Conservation (phyloP, 2,888 invertebrate genomes). For the Hydrotaea diabolus region DNA sequence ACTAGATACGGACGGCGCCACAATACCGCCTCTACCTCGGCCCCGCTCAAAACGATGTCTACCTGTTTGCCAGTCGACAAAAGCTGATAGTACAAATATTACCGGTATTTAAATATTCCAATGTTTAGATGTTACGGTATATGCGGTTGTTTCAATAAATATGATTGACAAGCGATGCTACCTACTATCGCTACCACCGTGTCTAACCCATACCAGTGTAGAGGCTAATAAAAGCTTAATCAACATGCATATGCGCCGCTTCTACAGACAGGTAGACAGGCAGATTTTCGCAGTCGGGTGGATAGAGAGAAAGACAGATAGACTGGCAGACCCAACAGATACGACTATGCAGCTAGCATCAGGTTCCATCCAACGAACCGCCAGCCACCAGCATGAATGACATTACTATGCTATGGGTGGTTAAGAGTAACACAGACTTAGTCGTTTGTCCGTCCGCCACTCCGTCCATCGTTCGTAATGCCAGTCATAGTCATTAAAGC, state of each 20-base stretch:
- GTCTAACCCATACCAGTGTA: neutral
- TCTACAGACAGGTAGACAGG: neutral
- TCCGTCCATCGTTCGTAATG: neutral
- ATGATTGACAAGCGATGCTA: slow-evolving; percentile 62
- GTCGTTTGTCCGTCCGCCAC: neutral
- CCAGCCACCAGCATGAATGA: slow-evolving; percentile 50
- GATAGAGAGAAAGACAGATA: neutral
- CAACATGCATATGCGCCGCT: neutral
- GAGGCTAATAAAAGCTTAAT: neutral
- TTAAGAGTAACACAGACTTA: slow-evolving; percentile 2
- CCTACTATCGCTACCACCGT: slow-evolving; percentile 20
- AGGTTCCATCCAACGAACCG: neutral
- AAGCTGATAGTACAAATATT: slow-evolving; percentile 16
- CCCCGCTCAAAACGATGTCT: neutral
- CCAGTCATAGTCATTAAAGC: slow-evolving; percentile 8
- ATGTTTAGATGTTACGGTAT: slow-evolving; percentile 14
- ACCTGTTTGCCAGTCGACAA: neutral
- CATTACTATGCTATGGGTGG: slow-evolving; percentile 14
- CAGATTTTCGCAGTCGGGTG: neutral
- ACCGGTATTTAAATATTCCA: slow-evolving; percentile 35
- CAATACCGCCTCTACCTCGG: neutral
- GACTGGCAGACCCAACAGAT: neutral
- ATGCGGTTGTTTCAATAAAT: slow-evolving; percentile 29
- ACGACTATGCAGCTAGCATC: neutral
- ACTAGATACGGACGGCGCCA: neutral